Conservation (phyloP, 2,797 vertebrate species). For the Bradypus variegatus region DNA sequence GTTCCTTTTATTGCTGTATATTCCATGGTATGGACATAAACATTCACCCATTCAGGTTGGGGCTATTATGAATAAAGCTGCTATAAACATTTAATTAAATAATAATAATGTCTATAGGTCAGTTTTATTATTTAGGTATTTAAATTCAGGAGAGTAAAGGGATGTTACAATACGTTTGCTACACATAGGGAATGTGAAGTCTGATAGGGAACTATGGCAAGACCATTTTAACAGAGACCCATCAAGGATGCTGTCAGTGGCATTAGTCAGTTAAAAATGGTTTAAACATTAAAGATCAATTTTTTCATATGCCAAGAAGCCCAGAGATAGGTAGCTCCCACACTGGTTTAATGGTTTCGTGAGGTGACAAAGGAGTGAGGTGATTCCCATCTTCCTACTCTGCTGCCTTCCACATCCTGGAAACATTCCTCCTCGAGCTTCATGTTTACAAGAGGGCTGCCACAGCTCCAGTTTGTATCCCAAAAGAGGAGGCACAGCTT, state of each 20-base stretch:
- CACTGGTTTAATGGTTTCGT: neutral
- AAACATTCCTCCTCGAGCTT: neutral
- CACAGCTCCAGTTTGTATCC: neutral
- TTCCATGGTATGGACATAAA: no score
- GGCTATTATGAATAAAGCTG: no score
- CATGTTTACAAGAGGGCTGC: neutral
- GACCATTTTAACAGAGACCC: neutral
- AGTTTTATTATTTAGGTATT: neutral
- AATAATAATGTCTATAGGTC: neutral
- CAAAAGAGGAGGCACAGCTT: neutral
- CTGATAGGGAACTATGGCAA: neutral
- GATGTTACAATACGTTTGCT: neutral
- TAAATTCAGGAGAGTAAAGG: neutral
- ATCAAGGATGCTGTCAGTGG: neutral
- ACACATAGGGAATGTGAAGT: neutral
- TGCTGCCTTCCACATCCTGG: fast-evolving
- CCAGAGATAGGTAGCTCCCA: neutral
- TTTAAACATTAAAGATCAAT: neutral
- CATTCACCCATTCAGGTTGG: no score
- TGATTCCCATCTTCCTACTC: neutral
- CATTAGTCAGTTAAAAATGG: neutral
- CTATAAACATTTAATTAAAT: no score
- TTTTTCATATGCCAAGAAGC: neutral
- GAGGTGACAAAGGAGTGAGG: neutral
- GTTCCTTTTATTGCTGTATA: no score